Evolutionary conservation across 2,888 invertebrate species (phyloP), one percentile per base, ranked within the genome.

Genomic region (Tenthredo amoena): DNA sequence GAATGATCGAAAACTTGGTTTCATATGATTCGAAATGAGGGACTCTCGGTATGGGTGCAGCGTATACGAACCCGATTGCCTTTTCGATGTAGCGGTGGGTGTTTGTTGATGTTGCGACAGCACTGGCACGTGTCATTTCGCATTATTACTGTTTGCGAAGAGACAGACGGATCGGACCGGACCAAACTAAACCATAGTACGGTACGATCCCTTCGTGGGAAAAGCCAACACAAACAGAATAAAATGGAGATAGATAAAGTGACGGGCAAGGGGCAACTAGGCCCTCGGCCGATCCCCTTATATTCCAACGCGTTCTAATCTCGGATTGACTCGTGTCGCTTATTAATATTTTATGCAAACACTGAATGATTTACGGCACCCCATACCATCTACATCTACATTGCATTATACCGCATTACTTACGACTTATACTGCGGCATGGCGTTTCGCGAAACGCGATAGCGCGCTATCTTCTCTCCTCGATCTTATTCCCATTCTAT

Each of bases 271-370:
- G 86, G 85, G 87, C 87, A 86, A 55, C 34, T 18, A 77, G 68
- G 62, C 34, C 12, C 31, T 10, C 15, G 9, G 15, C 62, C 62
- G 76, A 81, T 43, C 85, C 68, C 71, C 34, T 79, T 84, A 74
- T 84, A 87, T 87, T 86, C 86, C 86, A 86, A 85, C 85, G 87
- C 87, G 86, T 88, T 87, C 87, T 93, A 93, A 93, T 93, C 93
- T 92, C 89, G 91, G 93, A 93, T 93, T 93, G 92, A 93, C 93
- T 93, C 92, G 93, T 93, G 93, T 93, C 92, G 91, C 92, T 93
- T 93, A 93, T 93, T 93, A 93, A 93, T 93, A 93, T 93, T 93
- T 93, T 93, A 93, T 93, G 93, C 93, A 93, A 93, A 93, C 93
- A 92, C 91, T 89, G 90, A 21, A 68, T 91, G 92, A 92, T 92